phyloP scores from a whole-genome alignment of 2,113 vertebrate genomes.

The Myodes glareolus region DNA sequence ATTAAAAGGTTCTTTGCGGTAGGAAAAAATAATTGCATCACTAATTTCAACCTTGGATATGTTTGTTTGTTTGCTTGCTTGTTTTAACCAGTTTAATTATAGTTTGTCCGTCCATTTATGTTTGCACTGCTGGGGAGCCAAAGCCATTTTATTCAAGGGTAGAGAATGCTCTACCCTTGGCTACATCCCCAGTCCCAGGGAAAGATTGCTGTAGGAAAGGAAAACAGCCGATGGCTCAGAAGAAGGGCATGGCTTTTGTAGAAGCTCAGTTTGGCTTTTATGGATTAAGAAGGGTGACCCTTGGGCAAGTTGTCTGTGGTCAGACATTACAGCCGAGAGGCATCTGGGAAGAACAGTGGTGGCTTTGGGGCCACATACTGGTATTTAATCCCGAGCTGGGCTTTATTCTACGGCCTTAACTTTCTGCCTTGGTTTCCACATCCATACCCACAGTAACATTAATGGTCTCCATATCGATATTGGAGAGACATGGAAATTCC shows the following conservation, averaged over 20 bases:
- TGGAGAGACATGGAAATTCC: neutral
- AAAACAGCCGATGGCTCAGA: neutral
- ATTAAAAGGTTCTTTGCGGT: neutral
- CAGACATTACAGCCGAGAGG: neutral
- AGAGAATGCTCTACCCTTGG: neutral
- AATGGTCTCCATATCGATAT: neutral
- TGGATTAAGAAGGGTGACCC: neutral
- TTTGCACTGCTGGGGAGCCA: neutral
- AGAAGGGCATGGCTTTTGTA: neutral
- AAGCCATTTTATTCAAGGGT: too few species aligned
- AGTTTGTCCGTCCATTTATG: too few species aligned
- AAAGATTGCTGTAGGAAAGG: neutral
- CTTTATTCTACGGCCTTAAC: neutral
- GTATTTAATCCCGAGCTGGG: neutral
- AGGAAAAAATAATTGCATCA: neutral
- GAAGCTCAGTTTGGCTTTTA: neutral
- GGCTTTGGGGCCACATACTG: neutral
- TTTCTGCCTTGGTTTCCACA: neutral
- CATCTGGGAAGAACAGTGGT: neutral
- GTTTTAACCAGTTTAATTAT: slow-evolving; percentile 2
- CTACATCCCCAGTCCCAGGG: neutral
- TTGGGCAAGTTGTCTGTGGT: neutral
- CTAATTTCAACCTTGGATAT: neutral
- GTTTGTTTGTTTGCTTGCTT: neutral
- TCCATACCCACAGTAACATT: too few species aligned